A percentile compares a stretch with the other conserved stretches of the same genome.
phyloP scores from a whole-genome alignment of 2,797 vertebrate species.

The Oryzias dopingdopingensis region DNA sequence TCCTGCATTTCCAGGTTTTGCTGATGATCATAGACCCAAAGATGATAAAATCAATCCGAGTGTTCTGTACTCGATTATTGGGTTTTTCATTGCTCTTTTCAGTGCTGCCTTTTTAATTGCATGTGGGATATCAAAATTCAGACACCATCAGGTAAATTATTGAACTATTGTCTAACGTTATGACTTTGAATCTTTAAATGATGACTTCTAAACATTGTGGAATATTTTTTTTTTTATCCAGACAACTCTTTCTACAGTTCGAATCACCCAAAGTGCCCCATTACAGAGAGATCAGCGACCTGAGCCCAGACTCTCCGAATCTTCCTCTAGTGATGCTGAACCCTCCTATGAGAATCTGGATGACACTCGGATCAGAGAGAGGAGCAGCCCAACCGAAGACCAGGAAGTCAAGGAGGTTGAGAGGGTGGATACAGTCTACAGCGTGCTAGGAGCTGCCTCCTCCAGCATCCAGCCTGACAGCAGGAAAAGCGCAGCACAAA shows the following conservation, averaged over 20 bases:
- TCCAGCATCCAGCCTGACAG: too few species aligned
- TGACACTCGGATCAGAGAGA: background rate
- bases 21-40: background rate
- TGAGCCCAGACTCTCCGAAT: constrained; percentile 9
- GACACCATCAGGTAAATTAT: too few species aligned
- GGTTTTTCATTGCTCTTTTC: too few species aligned
- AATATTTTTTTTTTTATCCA: background rate
- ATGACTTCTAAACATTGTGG: background rate
- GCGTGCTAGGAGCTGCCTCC: background rate
- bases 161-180: too few species aligned
- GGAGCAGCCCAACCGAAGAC: background rate
- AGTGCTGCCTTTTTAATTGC: too few species aligned
- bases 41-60: accelerated
- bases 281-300: background rate
- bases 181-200: background rate
- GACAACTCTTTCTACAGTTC: background rate
- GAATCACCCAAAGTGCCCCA: constrained; percentile 3
- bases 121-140: too few species aligned
- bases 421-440: constrained; percentile 9
- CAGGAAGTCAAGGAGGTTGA: background rate
- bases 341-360: constrained; percentile 40
- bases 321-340: constrained; percentile 18
- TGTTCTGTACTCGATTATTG: too few species aligned
- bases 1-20: constrained; percentile 28
- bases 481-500: too few species aligned